A percentile compares a stretch with the other conserved stretches of the same genome.
Conservation (phyloP, 2,888 invertebrate genomes). For the Ennomos quercinarius region DNA sequence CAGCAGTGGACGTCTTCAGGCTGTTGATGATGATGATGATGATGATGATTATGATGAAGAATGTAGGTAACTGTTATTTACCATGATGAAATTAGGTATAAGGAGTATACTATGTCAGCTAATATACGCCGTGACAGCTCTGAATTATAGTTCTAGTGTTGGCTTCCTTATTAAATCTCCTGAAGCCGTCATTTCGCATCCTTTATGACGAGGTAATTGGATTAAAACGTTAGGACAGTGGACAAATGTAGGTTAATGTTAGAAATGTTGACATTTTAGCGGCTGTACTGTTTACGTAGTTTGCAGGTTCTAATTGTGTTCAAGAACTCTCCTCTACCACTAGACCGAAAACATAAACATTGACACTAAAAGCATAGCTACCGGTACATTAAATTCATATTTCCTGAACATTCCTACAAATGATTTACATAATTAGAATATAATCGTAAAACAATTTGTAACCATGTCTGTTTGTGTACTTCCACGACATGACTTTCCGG, state of each 20-base stretch:
- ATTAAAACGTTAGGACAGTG: slow-evolving; percentile 11
- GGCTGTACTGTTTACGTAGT: no score
- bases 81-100: no score
- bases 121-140: neutral
- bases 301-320: no score
- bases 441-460: slow-evolving; percentile 10
- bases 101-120: no score
- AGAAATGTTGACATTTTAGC: no score
- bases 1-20: no score
- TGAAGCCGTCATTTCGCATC: slow-evolving; percentile 30
- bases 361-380: neutral
- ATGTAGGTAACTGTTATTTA: no score
- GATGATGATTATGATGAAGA: no score
- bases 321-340: no score
- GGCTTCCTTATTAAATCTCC: slow-evolving; percentile 33
- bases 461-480: slow-evolving; percentile 4
- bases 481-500: slow-evolving; percentile 39
- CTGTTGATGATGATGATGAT: no score
- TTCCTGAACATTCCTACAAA: slow-evolving; percentile 9
- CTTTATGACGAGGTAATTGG: slow-evolving; percentile 24
- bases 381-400: neutral
- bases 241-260: no score
- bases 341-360: no score
- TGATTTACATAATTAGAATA: slow-evolving; percentile 3
- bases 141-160: slow-evolving; percentile 7